phyloP scores from a whole-genome alignment of 2,888 invertebrate species.

The Leucoma salicis region DNA sequence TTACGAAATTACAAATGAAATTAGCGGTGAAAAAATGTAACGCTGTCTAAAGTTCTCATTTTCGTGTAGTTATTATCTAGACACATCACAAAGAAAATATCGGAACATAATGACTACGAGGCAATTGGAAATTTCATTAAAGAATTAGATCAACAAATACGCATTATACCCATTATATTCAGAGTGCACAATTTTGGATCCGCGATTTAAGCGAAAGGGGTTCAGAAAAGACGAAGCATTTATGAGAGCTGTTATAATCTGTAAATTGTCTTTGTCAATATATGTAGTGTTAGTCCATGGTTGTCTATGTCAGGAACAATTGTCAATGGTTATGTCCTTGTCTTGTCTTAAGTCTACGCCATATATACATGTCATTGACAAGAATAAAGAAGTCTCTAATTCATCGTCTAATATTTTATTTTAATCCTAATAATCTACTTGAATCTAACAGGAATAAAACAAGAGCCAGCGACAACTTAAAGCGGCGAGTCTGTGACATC shows the following conservation, averaged over 20 bases:
- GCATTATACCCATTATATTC: conserved; percentile 2
- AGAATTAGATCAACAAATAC: neutral
- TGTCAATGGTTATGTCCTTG: no score
- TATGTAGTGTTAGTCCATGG: no score
- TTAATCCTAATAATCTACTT: no score
- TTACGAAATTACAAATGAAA: conserved; percentile 12
- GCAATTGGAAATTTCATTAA: neutral
- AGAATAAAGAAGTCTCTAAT: no score
- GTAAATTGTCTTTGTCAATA: no score
- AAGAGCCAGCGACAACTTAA: neutral
- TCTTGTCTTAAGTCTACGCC: no score
- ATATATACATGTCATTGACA: no score
- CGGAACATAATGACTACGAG: neutral
- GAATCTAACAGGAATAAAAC: no score
- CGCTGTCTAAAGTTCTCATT: conserved; percentile 9
- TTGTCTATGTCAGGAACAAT: no score
- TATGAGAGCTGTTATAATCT: no score
- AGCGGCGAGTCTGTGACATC: no score
- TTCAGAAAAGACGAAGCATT: neutral
- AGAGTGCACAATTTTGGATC: conserved; percentile 13
- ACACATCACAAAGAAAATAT: neutral
- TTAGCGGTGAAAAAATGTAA: conserved; percentile 8
- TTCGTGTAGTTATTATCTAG: neutral
- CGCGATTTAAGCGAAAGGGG: neutral
- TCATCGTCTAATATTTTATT: no score